phyloP scores from a whole-genome alignment of 2,888 invertebrate genomes.

The Amphipyra berbera region DNA sequence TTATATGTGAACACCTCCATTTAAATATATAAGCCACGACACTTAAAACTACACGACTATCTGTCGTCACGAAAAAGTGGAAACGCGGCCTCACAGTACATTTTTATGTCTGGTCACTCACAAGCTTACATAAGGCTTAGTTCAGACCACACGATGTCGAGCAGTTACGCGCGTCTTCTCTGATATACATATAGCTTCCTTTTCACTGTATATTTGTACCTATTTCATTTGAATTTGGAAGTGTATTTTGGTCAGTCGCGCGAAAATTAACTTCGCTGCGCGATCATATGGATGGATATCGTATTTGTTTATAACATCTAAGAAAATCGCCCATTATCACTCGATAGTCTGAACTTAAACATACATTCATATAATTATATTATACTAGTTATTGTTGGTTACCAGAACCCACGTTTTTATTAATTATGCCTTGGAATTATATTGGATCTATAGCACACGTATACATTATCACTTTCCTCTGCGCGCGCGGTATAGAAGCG shows the following conservation, averaged over 20 bases:
- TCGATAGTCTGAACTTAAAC: background rate
- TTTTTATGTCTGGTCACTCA: background rate
- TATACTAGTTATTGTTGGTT: constrained; percentile 1
- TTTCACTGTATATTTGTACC: background rate
- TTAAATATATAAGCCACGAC: too few relatives aligned
- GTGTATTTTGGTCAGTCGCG: too few relatives aligned
- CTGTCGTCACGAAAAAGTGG: too few relatives aligned
- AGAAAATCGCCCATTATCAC: background rate
- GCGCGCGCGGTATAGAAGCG: constrained; percentile 92
- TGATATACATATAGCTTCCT: background rate
- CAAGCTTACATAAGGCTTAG: constrained; percentile 4
- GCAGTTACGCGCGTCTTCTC: background rate
- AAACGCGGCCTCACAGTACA: too few relatives aligned
- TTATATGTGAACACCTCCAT: too few relatives aligned
- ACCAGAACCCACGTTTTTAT: background rate
- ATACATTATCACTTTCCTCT: constrained; percentile 85
- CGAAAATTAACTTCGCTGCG: background rate
- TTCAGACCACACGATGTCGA: background rate
- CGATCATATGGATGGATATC: background rate
- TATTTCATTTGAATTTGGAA: too few relatives aligned
- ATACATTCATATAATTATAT: background rate
- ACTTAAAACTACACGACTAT: too few relatives aligned
- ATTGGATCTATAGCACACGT: background rate
- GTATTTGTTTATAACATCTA: background rate
- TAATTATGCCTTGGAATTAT: constrained; percentile 9